These are phyloP conservation scores for Monomorium pharaonis DNA, from an alignment of 1,140 invertebrate genomes.

Conservation along the genomic window DNA sequence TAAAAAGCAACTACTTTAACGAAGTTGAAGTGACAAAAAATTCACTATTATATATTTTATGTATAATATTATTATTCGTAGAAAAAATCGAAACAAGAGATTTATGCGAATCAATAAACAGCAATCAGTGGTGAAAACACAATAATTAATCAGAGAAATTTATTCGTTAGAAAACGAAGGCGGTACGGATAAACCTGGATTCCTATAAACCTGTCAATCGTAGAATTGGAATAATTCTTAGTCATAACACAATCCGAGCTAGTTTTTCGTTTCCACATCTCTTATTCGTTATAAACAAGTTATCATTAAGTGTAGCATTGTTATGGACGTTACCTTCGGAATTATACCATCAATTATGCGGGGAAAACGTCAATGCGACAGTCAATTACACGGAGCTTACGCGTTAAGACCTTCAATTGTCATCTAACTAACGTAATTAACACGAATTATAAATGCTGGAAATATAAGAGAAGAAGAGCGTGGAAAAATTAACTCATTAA, in stretches of 20 bases:
- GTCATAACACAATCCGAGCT: background rate
- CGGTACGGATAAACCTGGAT: background rate
- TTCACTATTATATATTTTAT: background rate
- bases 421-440: background rate
- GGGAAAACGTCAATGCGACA: background rate
- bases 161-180: slow-evolving; percentile 34
- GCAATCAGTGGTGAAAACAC: slow-evolving; percentile 6
- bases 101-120: slow-evolving; percentile 23
- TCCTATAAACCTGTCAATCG: slow-evolving; percentile 23
- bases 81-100: background rate
- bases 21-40: background rate
- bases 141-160: slow-evolving; percentile 40
- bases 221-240: slow-evolving; percentile 13
- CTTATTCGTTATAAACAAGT: slow-evolving; percentile 7
- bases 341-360: background rate
- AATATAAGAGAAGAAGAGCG: slow-evolving; percentile 7
- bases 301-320: background rate
- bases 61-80: background rate
- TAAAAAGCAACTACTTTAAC: background rate
- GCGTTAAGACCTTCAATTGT: background rate
- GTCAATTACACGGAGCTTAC: slow-evolving; percentile 12
- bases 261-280: slow-evolving; percentile 7
- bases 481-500: background rate
- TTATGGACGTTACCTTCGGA: background rate
- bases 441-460: background rate